phyloP scores from a whole-genome alignment of 2,113 vertebrate species.

The Stomatorhinus ivindoensis region DNA sequence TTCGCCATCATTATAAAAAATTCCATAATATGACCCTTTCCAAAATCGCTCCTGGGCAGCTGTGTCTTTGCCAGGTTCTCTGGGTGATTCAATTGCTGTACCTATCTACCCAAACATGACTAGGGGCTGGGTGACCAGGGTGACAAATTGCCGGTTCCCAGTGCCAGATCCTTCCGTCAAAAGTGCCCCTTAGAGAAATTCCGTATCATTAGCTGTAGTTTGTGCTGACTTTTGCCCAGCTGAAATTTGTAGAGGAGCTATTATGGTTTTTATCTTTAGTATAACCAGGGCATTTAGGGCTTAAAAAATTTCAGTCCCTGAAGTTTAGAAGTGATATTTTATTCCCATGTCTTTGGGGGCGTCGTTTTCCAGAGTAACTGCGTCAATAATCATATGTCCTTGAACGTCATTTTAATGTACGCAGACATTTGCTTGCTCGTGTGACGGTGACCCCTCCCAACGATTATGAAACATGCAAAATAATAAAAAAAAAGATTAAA shows the following conservation, averaged over 20 bases:
- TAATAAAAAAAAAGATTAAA: not conserved
- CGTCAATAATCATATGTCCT: not conserved
- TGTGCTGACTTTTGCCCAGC: not conserved
- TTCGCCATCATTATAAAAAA: not conserved
- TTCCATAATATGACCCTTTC: not conserved
- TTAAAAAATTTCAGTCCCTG: not conserved
- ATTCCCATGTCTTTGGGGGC: not conserved
- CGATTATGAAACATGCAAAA: not conserved
- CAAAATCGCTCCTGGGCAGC: not conserved
- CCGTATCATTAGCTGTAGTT: conserved; percentile 6
- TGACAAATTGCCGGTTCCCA: not conserved
- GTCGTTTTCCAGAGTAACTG: not conserved
- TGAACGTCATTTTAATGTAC: not conserved
- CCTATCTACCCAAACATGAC: not conserved
- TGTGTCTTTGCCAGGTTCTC: not conserved
- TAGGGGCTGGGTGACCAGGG: not conserved
- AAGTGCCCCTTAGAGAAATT: conserved; percentile 7
- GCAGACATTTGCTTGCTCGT: not conserved
- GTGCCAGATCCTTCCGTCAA: not conserved
- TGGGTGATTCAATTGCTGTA: not conserved
- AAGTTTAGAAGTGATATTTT: not conserved
- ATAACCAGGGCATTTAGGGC: not conserved
- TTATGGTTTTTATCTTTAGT: not conserved
- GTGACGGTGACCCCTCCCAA: not conserved
- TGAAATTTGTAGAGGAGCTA: not conserved